A percentile compares a stretch with the other conserved stretches of the same genome.
phyloP scores from a whole-genome alignment of 2,888 invertebrate genomes.

The Pomacea canaliculata region DNA sequence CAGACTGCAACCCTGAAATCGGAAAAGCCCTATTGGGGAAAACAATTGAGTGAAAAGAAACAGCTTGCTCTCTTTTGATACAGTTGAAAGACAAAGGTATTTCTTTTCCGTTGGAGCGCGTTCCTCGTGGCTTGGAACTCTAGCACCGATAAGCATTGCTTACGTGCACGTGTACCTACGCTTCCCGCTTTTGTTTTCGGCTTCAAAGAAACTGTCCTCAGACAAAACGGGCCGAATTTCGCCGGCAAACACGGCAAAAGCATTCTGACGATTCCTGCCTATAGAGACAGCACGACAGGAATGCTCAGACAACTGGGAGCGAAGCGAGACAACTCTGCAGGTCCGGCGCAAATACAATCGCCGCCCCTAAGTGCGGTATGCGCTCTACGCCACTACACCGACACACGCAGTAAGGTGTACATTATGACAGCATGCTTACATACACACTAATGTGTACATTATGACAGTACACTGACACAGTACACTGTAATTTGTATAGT shows the following conservation, averaged over 20 bases:
- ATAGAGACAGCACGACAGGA: neutral
- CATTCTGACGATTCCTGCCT: constrained; percentile 16
- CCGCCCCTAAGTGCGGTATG: no score
- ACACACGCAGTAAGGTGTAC: no score
- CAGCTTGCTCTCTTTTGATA: neutral
- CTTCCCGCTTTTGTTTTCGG: constrained; percentile 4
- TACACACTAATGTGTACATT: no score
- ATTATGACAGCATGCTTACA: no score
- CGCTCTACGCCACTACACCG: no score
- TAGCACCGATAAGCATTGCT: neutral
- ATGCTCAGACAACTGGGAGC: neutral
- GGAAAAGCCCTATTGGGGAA: neutral
- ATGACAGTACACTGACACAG: no score
- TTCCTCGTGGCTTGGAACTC: neutral
- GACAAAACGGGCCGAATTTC: neutral
- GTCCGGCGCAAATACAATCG: no score
- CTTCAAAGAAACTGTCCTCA: constrained; percentile 1
- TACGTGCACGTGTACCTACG: neutral
- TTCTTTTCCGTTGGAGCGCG: neutral
- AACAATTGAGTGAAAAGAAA: neutral
- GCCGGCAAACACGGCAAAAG: constrained; percentile 10
- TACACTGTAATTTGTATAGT: no score
- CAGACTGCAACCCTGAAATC: no score
- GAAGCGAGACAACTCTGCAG: neutral
- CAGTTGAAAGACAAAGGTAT: neutral